These are phyloP conservation scores for Tiphia femorata DNA, from an alignment of 2,888 invertebrate genomes.

Conservation along the genomic window DNA sequence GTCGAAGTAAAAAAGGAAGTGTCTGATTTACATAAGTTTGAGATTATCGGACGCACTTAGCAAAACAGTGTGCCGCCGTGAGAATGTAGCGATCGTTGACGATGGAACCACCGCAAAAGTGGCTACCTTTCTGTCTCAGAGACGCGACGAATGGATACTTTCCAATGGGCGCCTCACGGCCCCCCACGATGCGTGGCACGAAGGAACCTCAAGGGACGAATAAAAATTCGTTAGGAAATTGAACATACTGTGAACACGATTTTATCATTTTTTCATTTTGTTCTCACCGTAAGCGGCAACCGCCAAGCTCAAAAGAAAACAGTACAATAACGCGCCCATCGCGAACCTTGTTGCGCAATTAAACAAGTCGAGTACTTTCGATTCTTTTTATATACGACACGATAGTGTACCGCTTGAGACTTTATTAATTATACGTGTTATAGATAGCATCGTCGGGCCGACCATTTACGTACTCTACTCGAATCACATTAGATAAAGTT, in stretches of 20 bases:
- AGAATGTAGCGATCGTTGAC: conserved; percentile 24
- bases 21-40: no score
- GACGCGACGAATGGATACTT: conserved; percentile 72
- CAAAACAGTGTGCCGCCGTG: conserved; percentile 35
- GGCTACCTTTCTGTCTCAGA: conserved; percentile 57
- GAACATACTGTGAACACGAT: neutral
- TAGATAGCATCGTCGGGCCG: no score
- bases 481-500: no score
- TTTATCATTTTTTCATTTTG: neutral
- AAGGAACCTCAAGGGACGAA: conserved; percentile 3
- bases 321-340: no score
- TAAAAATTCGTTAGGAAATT: neutral
- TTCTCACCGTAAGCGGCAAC: neutral
- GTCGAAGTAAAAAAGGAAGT: no score
- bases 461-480: no score
- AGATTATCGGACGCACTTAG: conserved; percentile 16
- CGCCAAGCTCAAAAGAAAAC: neutral
- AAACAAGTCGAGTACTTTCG: no score
- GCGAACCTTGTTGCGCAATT: no score
- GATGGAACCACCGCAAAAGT: conserved; percentile 32
- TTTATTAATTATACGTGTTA: no score
- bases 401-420: no score
- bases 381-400: no score
- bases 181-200: conserved; percentile 63
- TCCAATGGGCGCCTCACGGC: conserved; percentile 70